Evolutionary conservation across 2,113 vertebrate species (phyloP), one percentile per base, ranked within the genome.

Genomic region (Genyomyrus donnyi): DNA sequence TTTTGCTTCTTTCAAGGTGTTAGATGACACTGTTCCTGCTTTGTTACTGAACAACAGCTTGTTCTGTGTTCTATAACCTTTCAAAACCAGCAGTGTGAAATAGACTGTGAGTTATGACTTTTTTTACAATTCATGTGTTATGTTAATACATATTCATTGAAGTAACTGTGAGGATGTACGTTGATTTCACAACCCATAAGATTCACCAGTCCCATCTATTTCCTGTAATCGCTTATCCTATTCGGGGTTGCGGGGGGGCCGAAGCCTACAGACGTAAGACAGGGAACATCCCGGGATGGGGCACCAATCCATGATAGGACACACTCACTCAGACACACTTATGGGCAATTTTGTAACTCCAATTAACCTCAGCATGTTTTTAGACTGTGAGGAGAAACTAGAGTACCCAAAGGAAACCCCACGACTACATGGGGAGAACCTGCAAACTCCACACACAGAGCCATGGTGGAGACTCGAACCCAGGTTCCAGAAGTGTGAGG

Each of bases 11-110:
- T 80, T 42, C 13, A 27, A 80, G 74, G 74, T 77, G 35, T 19
- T 8, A 42, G 35, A 42, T 42, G 74, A 35, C 74, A 80, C 35
- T 2, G 6, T 0, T 80, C 74, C 74, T 80, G 74, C 74, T 80
- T 80, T 80, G 74, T 35, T 42, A 80, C 74, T 42, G 74, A 80
- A 80, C 74, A 80, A 39, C 74, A 80, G 74, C 74, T 80, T 80
- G 74, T 42, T 42, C 31, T 80, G 35, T 80, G 74, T 80, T 80
- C 74, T 80, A 42, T 80, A 80, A 80, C 31, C 74, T 80, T 80
- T 80, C 31, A 39, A 42, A 80, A 17, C 74, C 35, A 80, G 74
- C 74, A 39, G 74, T 80, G 74, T 80, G 74, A 80, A 80, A 80
- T 39, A 39, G 74, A 80, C 74, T 80, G 74, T 80, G 74, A 80